Conservation (phyloP, 2,888 invertebrate genomes). For the Phania funesta region DNA sequence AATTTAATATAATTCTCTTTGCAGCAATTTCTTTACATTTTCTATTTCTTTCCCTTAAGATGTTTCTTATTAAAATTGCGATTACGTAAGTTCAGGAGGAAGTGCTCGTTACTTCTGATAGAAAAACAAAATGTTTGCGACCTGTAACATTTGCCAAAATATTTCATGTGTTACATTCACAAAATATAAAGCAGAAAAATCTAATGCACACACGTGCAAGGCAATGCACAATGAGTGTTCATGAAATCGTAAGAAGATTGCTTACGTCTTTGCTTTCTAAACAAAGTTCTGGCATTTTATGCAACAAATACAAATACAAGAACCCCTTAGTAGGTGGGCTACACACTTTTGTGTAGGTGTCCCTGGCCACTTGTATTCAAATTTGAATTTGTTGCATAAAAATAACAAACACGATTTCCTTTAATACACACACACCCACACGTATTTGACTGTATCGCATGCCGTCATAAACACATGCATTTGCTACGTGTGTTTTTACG, state of each 20-base stretch:
- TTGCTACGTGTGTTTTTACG: not conserved
- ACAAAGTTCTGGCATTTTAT: too few species aligned
- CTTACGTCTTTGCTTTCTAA: too few species aligned
- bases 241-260: conserved; percentile 5
- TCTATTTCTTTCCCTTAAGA: not conserved
- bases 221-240: too few species aligned
- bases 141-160: conserved; percentile 41
- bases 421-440: conserved; percentile 2
- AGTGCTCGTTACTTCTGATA: not conserved
- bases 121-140: conserved; percentile 17
- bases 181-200: conserved; percentile 14
- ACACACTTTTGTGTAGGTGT: not conserved
- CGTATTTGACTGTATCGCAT: not conserved
- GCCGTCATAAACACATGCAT: not conserved
- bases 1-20: not conserved
- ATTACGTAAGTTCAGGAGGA: not conserved
- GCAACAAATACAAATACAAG: too few species aligned
- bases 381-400: conserved; percentile 43
- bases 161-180: conserved; percentile 47
- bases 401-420: conserved; percentile 47
- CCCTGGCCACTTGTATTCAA: not conserved
- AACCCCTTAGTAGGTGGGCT: not conserved
- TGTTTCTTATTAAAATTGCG: not conserved
- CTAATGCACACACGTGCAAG: not conserved
- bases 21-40: not conserved